phyloP scores from a whole-genome alignment of 2,797 vertebrate species.

The Benthosema pterotum region DNA sequence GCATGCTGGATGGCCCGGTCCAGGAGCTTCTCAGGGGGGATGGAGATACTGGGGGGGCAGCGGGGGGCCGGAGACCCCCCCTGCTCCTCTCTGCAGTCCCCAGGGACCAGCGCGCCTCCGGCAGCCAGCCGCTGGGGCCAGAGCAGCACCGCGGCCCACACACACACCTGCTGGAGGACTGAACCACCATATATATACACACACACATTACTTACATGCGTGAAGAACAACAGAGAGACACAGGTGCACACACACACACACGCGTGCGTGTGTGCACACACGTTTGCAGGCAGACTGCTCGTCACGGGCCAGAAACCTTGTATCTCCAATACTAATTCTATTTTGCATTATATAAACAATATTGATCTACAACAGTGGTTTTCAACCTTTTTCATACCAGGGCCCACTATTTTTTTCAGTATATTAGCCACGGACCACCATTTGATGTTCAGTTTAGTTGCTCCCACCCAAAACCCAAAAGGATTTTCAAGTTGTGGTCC shows the following conservation, averaged over 20 bases:
- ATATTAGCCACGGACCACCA: too few species aligned
- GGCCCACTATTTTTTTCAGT: too few species aligned
- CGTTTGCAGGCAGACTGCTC: too few species aligned
- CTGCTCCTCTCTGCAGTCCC: conserved; percentile 72
- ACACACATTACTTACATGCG: conserved; percentile 16
- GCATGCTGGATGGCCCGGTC: conserved; percentile 81
- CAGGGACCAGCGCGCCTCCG: conserved; percentile 60
- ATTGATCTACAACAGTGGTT: too few species aligned
- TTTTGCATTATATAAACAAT: too few species aligned
- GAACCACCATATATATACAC: conserved; percentile 7
- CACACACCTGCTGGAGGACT: conserved; percentile 59
- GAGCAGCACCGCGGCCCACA: conserved; percentile 59
- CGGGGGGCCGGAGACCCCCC: conserved; percentile 46
- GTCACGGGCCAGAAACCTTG: too few species aligned
- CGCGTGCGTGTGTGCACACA: too few species aligned
- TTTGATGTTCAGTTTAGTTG: too few species aligned
- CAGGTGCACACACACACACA: not conserved
- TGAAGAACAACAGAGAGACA: conserved; percentile 1
- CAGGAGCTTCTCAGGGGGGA: conserved; percentile 81
- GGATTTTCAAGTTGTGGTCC: too few species aligned
- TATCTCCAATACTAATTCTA: too few species aligned
- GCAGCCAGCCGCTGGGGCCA: conserved; percentile 46
- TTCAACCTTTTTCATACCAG: too few species aligned
- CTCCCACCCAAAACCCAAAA: too few species aligned
- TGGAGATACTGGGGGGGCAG: conserved; percentile 71